Evolutionary conservation across 2,113 vertebrate species (phyloP), one percentile per base, ranked within the genome.

Genomic region (Neoarius graeffei): DNA sequence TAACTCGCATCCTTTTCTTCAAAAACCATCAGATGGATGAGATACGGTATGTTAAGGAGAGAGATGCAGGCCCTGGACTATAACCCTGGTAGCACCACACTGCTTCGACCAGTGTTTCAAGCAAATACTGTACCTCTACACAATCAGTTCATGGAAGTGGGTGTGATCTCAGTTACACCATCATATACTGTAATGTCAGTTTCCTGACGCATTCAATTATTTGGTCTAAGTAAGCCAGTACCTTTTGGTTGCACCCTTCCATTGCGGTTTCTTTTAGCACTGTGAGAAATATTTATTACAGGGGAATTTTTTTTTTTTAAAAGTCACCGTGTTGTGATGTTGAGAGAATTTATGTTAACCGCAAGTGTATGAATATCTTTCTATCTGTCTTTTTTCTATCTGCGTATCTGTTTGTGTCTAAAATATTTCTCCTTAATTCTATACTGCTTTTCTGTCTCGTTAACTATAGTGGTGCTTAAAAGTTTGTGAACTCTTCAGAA

Each of bases 1-100:
- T 74, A 84, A 89, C 87, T 90, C 88, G 87, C 91, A 88, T 94
- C 91, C 86, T 91, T 93, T 91, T 91, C 91, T 91, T 92, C 88
- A 90, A 93, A 93, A 94, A 94, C 93, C 73, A 77, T 54, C 42
- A 81, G 77, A 90, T 92, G 91, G 95, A 93, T 91, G 93, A 94
- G 85, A 91, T 91, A n/a, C n/a, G n/a, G n/a, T n/a, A 91, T 92
- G 90, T 90, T 83, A 87, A 91, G 90, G 54, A 86, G 91, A 91
- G 90, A 92, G 90, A 91, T 92, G 82, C 86, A 85, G 20, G n/a
- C 64, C 79, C 71, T 81, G 85, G 67, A 91, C 60, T 66, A 42
- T 85, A 89, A 59, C 87, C 74, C 80, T 82, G 48, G 77, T 82
- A 73, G 25, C 35, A 42, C 7, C 3, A 2, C 60, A 42, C 56